A percentile compares a stretch with the other conserved stretches of the same genome.
Evolutionary conservation across 2,113 vertebrate genomes (phyloP).

Genomic region (Mormyrus lacerda): DNA sequence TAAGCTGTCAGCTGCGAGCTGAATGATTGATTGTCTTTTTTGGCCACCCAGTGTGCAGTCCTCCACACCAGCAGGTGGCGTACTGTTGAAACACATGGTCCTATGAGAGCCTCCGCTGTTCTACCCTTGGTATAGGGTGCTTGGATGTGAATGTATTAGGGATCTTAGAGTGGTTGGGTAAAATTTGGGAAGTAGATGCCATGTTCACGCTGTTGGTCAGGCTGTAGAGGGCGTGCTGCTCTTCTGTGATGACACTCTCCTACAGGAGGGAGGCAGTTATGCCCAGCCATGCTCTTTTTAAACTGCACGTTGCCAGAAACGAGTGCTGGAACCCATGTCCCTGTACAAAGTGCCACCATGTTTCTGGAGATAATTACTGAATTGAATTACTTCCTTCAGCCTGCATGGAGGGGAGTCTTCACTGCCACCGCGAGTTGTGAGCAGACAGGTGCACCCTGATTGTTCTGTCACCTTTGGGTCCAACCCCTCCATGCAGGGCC

Average conservation of each 20-base stretch:
- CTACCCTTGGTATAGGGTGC: background rate
- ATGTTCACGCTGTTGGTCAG: background rate
- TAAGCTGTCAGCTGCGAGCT: background rate
- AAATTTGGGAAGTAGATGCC: background rate
- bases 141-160: background rate
- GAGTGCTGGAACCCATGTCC: background rate
- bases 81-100: background rate
- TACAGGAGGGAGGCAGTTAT: no score
- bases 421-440: background rate
- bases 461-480: background rate
- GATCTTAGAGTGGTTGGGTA: background rate
- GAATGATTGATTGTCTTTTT: background rate
- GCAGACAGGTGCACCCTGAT: background rate
- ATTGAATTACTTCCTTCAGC: background rate
- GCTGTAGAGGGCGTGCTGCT: background rate
- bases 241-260: background rate
- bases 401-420: background rate
- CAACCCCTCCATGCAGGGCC: background rate
- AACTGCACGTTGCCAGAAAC: background rate
- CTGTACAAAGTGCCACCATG: background rate
- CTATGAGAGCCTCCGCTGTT: background rate
- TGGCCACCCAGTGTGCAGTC: background rate
- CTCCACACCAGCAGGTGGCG: background rate
- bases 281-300: background rate
- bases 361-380: background rate